Evolutionary conservation across 2,113 vertebrate species (phyloP), one percentile per base, ranked within the genome.

Genomic region (Empidonax alnorum): DNA sequence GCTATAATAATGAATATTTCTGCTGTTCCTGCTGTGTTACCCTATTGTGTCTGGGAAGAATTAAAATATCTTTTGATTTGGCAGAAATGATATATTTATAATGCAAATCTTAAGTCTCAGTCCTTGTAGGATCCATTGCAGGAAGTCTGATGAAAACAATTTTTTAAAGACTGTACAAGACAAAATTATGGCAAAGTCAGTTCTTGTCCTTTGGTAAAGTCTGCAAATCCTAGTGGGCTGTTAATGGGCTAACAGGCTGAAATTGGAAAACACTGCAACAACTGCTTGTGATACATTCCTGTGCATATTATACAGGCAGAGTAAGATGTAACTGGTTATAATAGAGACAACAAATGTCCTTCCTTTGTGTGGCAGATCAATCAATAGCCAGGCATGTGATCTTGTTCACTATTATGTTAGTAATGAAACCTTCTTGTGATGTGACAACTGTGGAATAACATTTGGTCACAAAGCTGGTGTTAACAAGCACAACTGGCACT

Each of bases 371-470:
- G 97, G 97, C 98, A 98, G 98, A 98, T 98, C 98, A 98, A 97
- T 98, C 98, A 98, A 98, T 98, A 98, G 96, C 93, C 94, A 96
- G 96, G 96, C 97, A 97, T 98, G 97, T 97, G 97, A 98, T 97
- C 97, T 97, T 98, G 97, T 97, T 98, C 98, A 97, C 97, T 97
- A 97, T 97, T 98, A 97, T 97, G 97, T 97, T 97, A 96, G 96
- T 97, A 98, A 98, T 98, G 97, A 98, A 98, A 97, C 95, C 97
- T 97, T 97, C 93, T 94, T 98, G 97, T 97, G 98, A 98, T 97
- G 97, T 98, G 98, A 98, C 98, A 98, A 98, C 97, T 97, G 97
- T 96, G 89, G 97, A 98, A 98, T 98, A 98, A 97, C 98, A 98
- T 98, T 98, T 98, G 98, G 97, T 98, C 97, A 97, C 97, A 98